Conservation (phyloP, 2,797 vertebrate species). For the Enteromius trimaculatus region DNA sequence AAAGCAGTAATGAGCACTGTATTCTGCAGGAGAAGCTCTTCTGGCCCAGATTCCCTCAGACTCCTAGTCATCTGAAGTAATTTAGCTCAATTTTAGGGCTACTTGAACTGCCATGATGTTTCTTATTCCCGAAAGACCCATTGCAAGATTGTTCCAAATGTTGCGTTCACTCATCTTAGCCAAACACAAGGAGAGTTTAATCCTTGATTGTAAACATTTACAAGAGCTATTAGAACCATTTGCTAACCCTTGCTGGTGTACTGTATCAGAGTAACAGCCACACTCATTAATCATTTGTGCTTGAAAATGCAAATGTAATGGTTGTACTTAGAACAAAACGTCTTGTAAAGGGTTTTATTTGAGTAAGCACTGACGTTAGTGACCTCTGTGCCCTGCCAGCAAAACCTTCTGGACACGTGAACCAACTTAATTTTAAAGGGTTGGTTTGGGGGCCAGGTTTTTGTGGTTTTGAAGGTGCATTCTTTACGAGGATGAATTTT, state of each 20-base stretch:
- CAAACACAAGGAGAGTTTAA: slow-evolving; percentile 39
- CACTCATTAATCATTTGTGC: slow-evolving; percentile 28
- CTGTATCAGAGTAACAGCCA: slow-evolving; percentile 20
- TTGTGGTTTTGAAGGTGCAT: background rate
- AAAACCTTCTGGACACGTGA: slow-evolving; percentile 9
- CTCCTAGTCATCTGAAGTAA: slow-evolving; percentile 26
- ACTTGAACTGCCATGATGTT: slow-evolving; percentile 32
- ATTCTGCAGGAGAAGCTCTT: background rate
- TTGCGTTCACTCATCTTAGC: slow-evolving; percentile 16
- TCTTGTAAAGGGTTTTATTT: slow-evolving; percentile 4
- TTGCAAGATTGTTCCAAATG: slow-evolving; percentile 26
- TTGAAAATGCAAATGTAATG: slow-evolving; percentile 17
- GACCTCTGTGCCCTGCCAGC: slow-evolving; percentile 10
- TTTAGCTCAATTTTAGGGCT: slow-evolving; percentile 25
- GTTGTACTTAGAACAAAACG: slow-evolving; percentile 7
- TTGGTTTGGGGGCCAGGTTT: background rate
- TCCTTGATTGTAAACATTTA: slow-evolving; percentile 51
- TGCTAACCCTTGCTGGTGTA: slow-evolving; percentile 27
- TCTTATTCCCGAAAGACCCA: slow-evolving; percentile 37
- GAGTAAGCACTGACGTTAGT: background rate
- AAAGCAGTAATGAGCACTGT: slow-evolving; percentile 9
- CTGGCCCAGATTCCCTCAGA: slow-evolving; percentile 7
- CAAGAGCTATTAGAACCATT: slow-evolving; percentile 45
- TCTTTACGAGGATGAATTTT: background rate
- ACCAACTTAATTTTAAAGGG: background rate